Base-by-base conservation (phyloP, 2,888 invertebrate species). In the Cerastis rubricosa region DNA sequence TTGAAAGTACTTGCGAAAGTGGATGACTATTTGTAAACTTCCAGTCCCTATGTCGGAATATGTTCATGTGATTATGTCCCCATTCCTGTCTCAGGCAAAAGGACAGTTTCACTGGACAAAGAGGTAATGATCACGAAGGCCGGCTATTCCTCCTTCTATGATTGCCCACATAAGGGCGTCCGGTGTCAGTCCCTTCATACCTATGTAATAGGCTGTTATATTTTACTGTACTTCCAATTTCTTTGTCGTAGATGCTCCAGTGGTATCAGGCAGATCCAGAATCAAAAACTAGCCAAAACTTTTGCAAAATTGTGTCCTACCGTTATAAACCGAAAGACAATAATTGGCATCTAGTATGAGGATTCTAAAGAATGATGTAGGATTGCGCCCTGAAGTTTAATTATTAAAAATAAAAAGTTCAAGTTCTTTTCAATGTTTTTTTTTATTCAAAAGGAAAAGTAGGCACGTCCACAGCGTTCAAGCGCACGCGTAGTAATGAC, bases 151-250 rank as follows among this genome's bases (percentile, higher is more conserved):
- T 88, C 77, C 66, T 71, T 61, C 84, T 86, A 88, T 86, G 86
- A 86, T 88, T 87, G 84, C 83, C 89, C 90, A 91, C 88, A 91
- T 91, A 91, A 80, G 79, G 76, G 84, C 90, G 86, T 92, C 91
- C 92, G 91, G 89, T 89, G 85, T 82, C 76, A 76, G 72, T 71
- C 79, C 87, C 87, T 83, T 76, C 54, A 66, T 61, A 63, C 9
- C 35, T 61, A 57, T 43, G 54, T 63, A 67, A 78, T 54, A 25
- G 54, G 14, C n/a, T 66, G 45, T n/a, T 54, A 7, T 59, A 77
- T 59, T 69, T 35, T 45, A 47, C 7, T 64, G 45, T 51, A 64
- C 63, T 67, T 76, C 17, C 54, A 54, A n/a, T 78, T 61, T 66
- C 43, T 0, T 74, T 51, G 17, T n/a, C 25, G 43, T 17, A 35